Percentiles rank a stretch among this genome's conserved stretches.
Evolutionary conservation across 1,140 invertebrate genomes (phyloP).

Genomic region (Brachionus rotundiformis): DNA sequence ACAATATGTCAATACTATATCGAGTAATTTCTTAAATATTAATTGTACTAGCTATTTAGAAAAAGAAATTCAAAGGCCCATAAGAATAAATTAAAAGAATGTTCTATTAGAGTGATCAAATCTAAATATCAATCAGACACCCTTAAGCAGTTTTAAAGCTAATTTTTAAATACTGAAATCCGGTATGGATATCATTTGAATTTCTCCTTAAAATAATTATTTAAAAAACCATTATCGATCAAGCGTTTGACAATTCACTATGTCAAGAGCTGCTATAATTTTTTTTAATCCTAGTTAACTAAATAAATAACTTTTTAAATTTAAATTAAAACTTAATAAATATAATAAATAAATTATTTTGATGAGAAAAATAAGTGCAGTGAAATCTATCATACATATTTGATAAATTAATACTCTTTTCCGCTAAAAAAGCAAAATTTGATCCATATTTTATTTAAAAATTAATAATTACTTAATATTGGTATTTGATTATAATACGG

Average conservation of each 20-base stretch:
- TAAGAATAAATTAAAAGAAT: conserved; percentile 3
- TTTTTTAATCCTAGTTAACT: background rate
- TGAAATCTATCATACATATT: too few species aligned
- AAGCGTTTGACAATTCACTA: background rate
- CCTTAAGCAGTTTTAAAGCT: background rate
- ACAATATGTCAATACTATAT: conserved; percentile 42
- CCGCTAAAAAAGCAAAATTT: background rate
- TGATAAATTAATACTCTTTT: background rate
- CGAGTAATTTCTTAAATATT: background rate
- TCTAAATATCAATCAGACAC: conserved; percentile 13
- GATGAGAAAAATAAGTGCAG: background rate
- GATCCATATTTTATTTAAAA: background rate
- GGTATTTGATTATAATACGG: conserved; percentile 21
- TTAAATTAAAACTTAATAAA: background rate
- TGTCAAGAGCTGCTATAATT: background rate
- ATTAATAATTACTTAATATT: conserved; percentile 16
- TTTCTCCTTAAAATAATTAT: conserved; percentile 1
- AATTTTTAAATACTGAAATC: conserved; percentile 17
- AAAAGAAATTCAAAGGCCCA: background rate
- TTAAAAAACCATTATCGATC: background rate
- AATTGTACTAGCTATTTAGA: background rate
- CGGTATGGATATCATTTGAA: conserved; percentile 2
- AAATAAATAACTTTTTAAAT: background rate
- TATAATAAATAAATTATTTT: background rate
- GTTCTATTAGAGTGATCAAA: background rate